Evolutionary conservation across 2,888 invertebrate genomes (phyloP), one percentile per base, ranked within the genome.

Genomic region (Sarcophaga caerulescens): DNA sequence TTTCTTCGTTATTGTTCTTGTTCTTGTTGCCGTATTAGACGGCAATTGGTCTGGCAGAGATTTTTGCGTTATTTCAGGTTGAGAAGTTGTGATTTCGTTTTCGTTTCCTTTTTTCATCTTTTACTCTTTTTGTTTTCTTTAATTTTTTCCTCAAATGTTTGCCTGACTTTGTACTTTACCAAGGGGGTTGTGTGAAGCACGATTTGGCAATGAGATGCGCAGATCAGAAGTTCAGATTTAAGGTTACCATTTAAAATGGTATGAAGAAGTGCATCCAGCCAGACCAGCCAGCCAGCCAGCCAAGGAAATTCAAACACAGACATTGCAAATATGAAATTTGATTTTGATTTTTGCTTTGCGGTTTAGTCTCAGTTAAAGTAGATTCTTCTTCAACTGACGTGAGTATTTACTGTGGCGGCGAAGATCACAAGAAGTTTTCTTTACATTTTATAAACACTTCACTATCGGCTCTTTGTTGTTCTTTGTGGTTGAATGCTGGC

Each of bases 301-400:
- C 52, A 35, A 45, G 8, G 47, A 52, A 47, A 52, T 17, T 52
- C 17, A 52, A 52, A 71, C 35, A 52, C 19, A 25, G 17, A 23
- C 60, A 45, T 3, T 71, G 75, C 60, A 21, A 60, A 66, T 25
- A 77, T 62, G 52, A 52, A 52, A 12, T 14, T 12, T 52, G 14
- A 35, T 52, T 52, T 52, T 52, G 52, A 0, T 14, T 52, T 52
- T 52, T 52, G 8, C 0, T 35, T 35, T 35, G 57, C 63, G 74
- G 62, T 69, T 60, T 47, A 63, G 71, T 59, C 83, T 87, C 25
- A 81, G 89, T 89, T 91, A 90, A 91, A 91, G 91, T 92, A 90
- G 91, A 92, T 92, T 92, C 92, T 92, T 92, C 92, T 92, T 91
- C 90, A 90, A 91, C 89, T 92, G 92, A 92, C 92, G 92, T 91